Evolutionary conservation across 2,888 invertebrate genomes (phyloP), one percentile per base, ranked within the genome.

Genomic region (Xanthia togata): DNA sequence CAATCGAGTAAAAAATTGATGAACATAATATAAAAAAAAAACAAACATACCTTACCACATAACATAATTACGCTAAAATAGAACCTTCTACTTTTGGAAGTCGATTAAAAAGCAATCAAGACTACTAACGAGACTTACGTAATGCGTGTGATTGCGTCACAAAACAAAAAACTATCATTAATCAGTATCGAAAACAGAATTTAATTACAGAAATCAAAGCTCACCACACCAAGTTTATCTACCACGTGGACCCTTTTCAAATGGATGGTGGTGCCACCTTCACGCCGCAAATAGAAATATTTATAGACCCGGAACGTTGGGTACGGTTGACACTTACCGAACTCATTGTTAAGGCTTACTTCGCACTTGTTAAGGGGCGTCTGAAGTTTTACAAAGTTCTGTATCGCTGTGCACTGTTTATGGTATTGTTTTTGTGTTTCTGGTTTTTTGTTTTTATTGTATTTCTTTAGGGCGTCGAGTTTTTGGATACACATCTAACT

Each of bases 241-340:
- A 71, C 41, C 50, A 57, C 69, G 50, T 44, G 63, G 17, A 91
- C 92, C 92, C 92, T 91, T 88, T 89, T 92, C 92, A 92, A 86
- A 71, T 57, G 75, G 76, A 81, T 73, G 73, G 62, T 69, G 78
- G 72, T 62, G 73, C 88, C 89, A 89, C 91, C 88, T 88, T 78
- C 64, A 41, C 47, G 73, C 89, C 90, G 70, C 89, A 88, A 90
- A 90, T 89, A 88, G 89, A 92, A 91, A 92, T 92, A 93, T 93
- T 92, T 93, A 93, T 90, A 83, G 89, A 81, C 73, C 82, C 57
- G 55, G 79, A 90, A 87, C 88, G 82, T 84, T 78, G 85, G 85
- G 78, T 71, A 77, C 84, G 88, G 91, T 90, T 91, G 92, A 92
- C 93, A 92, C 84, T 90, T 83, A 74, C 86, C 82, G 79, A 89